phyloP scores from a whole-genome alignment of 2,888 invertebrate species.

The Strigamia transsilvanica region DNA sequence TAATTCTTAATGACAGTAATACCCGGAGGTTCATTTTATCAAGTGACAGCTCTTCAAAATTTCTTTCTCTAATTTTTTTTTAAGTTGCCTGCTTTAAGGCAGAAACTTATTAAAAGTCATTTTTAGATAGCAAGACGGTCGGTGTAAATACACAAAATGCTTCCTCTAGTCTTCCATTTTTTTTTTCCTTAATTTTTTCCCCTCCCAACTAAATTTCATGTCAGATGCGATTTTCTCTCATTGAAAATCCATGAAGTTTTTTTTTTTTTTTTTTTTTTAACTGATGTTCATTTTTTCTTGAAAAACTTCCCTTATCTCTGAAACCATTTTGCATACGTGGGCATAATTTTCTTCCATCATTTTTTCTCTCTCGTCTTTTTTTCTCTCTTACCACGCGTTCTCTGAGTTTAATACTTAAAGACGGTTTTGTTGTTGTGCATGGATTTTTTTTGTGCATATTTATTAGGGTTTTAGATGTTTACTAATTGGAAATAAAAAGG shows the following conservation, averaged over 20 bases:
- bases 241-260: constrained; percentile 11
- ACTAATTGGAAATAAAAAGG: constrained; percentile 12
- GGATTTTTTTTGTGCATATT: neutral
- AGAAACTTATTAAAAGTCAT: constrained; percentile 37
- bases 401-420: constrained; percentile 27
- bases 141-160: constrained; percentile 9
- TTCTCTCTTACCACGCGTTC: neutral
- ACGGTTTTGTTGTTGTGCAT: constrained; percentile 3
- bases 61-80: constrained; percentile 4
- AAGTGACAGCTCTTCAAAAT: constrained; percentile 39
- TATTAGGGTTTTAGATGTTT: constrained; percentile 26
- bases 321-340: constrained; percentile 35
- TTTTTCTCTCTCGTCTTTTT: neutral
- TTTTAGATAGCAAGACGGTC: neutral
- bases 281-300: constrained; percentile 13
- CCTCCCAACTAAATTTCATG: constrained; percentile 11
- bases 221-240: constrained; percentile 39
- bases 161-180: neutral
- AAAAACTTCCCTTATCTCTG: constrained; percentile 16
- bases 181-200: neutral
- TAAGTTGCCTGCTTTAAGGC: constrained; percentile 18
- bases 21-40: constrained; percentile 22
- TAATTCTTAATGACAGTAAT: constrained; percentile 43
- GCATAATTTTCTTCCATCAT: constrained; percentile 33
- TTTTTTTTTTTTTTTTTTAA: constrained; percentile 9